Evolutionary conservation across 1,140 invertebrate genomes (phyloP).

Genomic region (Eriocheir sinensis): DNA sequence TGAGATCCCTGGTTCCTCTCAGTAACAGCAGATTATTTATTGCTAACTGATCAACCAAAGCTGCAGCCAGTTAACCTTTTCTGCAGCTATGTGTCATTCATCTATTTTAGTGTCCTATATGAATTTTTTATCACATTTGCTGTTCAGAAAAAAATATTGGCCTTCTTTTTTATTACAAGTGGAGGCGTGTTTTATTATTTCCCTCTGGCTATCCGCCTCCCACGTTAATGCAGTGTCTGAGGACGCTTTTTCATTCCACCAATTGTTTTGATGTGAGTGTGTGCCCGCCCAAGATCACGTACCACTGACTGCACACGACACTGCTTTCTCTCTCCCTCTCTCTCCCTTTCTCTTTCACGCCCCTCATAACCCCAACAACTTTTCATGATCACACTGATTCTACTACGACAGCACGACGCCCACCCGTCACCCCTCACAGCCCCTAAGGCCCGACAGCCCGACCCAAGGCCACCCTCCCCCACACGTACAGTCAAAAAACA

Average conservation of each 20-base stretch:
- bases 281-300: conserved; percentile 49
- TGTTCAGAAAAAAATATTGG: neutral
- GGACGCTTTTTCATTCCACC: conserved; percentile 43
- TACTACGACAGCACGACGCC: conserved; percentile 64
- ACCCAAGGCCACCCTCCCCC: conserved; percentile 41
- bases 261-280: conserved; percentile 47
- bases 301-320: conserved; percentile 61
- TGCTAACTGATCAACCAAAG: neutral
- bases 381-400: conserved; percentile 41
- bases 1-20: neutral
- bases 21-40: neutral
- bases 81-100: neutral
- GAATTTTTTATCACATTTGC: neutral
- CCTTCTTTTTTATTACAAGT: neutral
- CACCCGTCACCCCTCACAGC: conserved; percentile 59
- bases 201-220: neutral
- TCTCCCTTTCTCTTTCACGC: conserved; percentile 2
- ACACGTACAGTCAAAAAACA: neutral
- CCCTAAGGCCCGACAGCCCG: conserved; percentile 35
- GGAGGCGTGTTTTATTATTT: neutral
- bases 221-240: neutral
- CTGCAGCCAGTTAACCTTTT: neutral
- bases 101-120: neutral
- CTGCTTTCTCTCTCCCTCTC: neutral
- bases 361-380: conserved; percentile 8